Evolutionary conservation across 2,113 vertebrate species (phyloP).

Genomic region (Pseudorectes ferrugineus): DNA sequence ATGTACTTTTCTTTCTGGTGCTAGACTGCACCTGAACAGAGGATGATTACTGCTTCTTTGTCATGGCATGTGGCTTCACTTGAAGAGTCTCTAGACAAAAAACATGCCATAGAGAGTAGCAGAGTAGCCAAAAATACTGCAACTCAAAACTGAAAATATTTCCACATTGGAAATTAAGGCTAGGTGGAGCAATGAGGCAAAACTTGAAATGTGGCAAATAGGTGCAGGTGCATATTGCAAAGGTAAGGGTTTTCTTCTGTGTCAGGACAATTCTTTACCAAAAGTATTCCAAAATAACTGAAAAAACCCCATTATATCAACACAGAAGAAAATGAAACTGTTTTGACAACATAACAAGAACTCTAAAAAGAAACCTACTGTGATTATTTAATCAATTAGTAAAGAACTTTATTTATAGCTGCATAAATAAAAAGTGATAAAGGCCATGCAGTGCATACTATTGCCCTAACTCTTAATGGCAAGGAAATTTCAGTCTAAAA

Average conservation of each 20-base stretch:
- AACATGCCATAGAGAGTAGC: background rate
- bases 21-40: background rate
- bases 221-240: background rate
- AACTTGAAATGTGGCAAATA: background rate
- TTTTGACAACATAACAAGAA: background rate
- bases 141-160: background rate
- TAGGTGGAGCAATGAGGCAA: background rate
- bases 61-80: background rate
- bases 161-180: background rate
- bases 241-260: background rate
- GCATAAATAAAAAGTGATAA: background rate
- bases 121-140: background rate
- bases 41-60: background rate
- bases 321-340: background rate
- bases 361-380: background rate
- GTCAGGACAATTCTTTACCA: background rate
- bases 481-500: background rate
- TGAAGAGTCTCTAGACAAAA: background rate
- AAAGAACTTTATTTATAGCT: background rate
- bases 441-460: background rate
- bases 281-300: background rate
- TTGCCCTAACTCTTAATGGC: background rate
- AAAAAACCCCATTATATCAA: background rate
- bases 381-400: background rate
- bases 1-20: background rate